A percentile compares a stretch with the other conserved stretches of the same genome.
phyloP scores from a whole-genome alignment of 37 sponge, comb jelly and placozoan genomes.

The Agelas oroides region DNA sequence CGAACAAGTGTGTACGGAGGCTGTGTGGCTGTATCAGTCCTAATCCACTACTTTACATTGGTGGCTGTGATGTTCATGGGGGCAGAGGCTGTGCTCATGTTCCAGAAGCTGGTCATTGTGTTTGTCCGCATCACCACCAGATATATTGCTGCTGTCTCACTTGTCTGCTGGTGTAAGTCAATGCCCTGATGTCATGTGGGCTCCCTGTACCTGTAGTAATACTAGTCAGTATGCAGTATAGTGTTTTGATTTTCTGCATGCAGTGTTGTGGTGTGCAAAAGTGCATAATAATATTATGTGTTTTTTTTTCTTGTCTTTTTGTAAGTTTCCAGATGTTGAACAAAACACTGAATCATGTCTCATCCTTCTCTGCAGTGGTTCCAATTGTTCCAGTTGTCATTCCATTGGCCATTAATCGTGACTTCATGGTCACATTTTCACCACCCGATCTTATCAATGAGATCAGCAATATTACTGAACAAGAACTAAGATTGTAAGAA shows the following conservation, averaged over 20 bases:
- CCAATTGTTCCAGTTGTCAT: slow-evolving; percentile 25
- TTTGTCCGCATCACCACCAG: slow-evolving; percentile 32
- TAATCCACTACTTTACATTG: slow-evolving; percentile 61
- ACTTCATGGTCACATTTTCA: not conserved
- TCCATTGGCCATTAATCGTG: not conserved
- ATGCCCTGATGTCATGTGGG: too few relatives aligned
- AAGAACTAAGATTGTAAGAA: too few relatives aligned
- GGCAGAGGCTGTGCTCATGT: slow-evolving; percentile 33
- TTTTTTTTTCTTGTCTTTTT: not conserved
- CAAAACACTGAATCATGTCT: too few relatives aligned
- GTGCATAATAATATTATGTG: not conserved
- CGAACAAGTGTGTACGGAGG: slow-evolving; percentile 13
- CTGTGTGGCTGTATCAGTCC: slow-evolving; percentile 43
- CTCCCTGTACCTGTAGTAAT: too few relatives aligned
- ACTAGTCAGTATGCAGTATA: too few relatives aligned
- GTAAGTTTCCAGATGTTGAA: too few relatives aligned
- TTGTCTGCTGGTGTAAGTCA: slow-evolving; percentile 60
- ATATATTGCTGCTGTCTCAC: slow-evolving; percentile 23
- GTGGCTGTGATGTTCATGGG: slow-evolving; percentile 40
- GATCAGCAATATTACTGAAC: too few relatives aligned
- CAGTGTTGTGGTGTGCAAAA: too few relatives aligned
- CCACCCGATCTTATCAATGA: too few relatives aligned
- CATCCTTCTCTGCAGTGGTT: slow-evolving; percentile 2
- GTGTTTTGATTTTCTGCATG: too few relatives aligned
- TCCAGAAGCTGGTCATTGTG: slow-evolving; percentile 47